A percentile compares a stretch with the other conserved stretches of the same genome.
Conservation (phyloP, 2,888 invertebrate species). For the Lepidocyrtinus sp. region DNA sequence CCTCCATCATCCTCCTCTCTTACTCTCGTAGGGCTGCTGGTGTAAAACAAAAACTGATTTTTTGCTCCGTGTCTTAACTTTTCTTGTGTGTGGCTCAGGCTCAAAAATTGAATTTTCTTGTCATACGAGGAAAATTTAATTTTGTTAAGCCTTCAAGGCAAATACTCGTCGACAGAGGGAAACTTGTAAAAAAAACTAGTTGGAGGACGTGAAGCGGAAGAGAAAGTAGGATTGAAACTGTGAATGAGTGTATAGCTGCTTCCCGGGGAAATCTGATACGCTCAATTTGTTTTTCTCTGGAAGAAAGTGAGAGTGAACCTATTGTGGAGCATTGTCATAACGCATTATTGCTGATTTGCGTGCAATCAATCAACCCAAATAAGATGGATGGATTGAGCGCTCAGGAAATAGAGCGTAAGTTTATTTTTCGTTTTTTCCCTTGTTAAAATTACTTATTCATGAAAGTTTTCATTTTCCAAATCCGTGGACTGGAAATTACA, state of each 20-base stretch:
- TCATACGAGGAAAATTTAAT: background rate
- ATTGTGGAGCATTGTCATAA: background rate
- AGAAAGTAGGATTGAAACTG: constrained; percentile 57
- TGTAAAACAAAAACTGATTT: background rate
- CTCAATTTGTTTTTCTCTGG: background rate
- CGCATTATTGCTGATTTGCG: constrained; percentile 29
- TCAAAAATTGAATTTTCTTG: background rate
- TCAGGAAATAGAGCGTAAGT: constrained; percentile 49
- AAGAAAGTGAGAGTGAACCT: background rate
- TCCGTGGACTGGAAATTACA: background rate
- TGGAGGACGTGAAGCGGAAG: constrained; percentile 54
- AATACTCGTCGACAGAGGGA: constrained; percentile 32
- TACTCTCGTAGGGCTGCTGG: background rate
- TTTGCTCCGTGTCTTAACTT: background rate
- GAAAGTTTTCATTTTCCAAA: background rate
- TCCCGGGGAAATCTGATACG: constrained; percentile 23
- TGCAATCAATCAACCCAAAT: constrained; percentile 35
- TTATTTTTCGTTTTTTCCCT: background rate
- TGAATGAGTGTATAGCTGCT: background rate
- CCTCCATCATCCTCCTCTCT: constrained; percentile 37
- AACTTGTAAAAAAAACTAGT: constrained; percentile 58
- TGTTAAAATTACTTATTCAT: background rate
- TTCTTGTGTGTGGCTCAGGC: background rate
- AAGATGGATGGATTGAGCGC: constrained; percentile 39
- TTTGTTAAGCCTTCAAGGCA: background rate